phyloP scores from a whole-genome alignment of 2,797 vertebrate species.

The Brotula barbata region DNA sequence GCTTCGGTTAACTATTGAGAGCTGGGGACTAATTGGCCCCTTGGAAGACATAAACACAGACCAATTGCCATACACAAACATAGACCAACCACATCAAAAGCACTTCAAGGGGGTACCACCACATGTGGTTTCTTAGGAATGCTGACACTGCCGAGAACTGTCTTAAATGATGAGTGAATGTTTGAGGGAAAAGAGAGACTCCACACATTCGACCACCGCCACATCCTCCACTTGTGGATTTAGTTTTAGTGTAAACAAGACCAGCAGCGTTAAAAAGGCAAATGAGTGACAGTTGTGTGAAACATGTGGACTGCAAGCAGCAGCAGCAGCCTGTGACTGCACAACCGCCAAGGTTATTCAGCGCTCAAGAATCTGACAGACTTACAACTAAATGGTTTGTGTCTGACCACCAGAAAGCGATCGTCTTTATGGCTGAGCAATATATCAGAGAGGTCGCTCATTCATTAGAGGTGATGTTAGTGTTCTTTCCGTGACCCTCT shows the following conservation, averaged over 20 bases:
- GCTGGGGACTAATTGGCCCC: slow-evolving; percentile 53
- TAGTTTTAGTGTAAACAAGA: slow-evolving; percentile 41
- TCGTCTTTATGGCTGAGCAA: slow-evolving; percentile 19
- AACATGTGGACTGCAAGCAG: slow-evolving; percentile 21
- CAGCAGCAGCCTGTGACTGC: slow-evolving; percentile 8
- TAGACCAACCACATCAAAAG: slow-evolving; percentile 64
- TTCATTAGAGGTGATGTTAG: slow-evolving; percentile 31
- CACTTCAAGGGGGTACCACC: slow-evolving; percentile 10
- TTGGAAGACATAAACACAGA: slow-evolving; percentile 53
- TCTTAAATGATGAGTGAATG: slow-evolving; percentile 49
- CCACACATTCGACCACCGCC: slow-evolving; percentile 4
- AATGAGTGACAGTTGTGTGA: slow-evolving; percentile 42
- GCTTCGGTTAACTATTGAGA: slow-evolving; percentile 44
- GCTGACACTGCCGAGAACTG: slow-evolving; percentile 24
- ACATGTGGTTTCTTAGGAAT: slow-evolving; percentile 50
- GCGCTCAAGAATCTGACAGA: slow-evolving; percentile 26
- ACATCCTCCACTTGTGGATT: slow-evolving; percentile 30
- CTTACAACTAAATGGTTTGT: slow-evolving; percentile 16
- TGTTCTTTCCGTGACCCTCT: slow-evolving; percentile 18
- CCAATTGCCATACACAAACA: slow-evolving; percentile 53
- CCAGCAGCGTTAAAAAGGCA: slow-evolving; percentile 3
- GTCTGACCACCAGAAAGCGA: slow-evolving; percentile 19
- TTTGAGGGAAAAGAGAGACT: slow-evolving; percentile 22
- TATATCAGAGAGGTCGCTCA: slow-evolving; percentile 29
- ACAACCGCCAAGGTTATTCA: slow-evolving; percentile 10